Percentiles rank a stretch among this genome's conserved stretches.
phyloP scores from a whole-genome alignment of 1,140 invertebrate species.

The Caenorhabditis tropicalis region DNA sequence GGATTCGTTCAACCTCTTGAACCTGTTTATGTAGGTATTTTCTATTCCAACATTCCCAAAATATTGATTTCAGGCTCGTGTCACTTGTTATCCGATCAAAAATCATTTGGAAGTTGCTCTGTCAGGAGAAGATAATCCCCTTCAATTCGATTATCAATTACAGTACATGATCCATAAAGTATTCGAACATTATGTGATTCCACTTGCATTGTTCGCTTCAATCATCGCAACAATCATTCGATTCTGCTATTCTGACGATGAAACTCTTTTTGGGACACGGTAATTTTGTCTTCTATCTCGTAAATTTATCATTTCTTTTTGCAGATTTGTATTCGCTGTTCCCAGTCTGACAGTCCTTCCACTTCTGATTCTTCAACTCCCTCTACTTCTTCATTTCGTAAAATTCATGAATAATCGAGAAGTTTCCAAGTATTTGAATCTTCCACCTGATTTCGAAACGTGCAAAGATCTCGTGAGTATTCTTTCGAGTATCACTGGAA shows the following conservation, averaged over 20 bases:
- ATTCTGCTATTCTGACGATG: constrained; percentile 4
- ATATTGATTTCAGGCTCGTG: constrained; percentile 18
- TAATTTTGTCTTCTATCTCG: not conserved
- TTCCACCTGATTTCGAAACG: constrained; percentile 9
- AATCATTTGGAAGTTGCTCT: not conserved
- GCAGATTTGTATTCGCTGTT: constrained; percentile 46
- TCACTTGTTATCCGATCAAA: constrained; percentile 25
- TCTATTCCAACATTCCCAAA: not conserved
- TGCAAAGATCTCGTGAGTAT: constrained; percentile 37
- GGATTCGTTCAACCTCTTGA: constrained; percentile 1
- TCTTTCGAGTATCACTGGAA: constrained; percentile 24
- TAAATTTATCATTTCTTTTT: too few relatives aligned
- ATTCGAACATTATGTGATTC: constrained; percentile 20
- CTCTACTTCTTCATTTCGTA: constrained; percentile 15
- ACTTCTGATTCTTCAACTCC: constrained; percentile 16
- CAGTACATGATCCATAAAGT: constrained; percentile 14
- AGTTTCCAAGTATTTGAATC: not conserved
- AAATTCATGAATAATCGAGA: constrained; percentile 37
- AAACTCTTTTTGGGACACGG: constrained; percentile 40
- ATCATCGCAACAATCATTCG: not conserved
- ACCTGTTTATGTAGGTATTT: not conserved
- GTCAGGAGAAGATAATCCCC: constrained; percentile 16
- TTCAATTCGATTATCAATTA: constrained; percentile 27
- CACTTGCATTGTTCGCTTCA: not conserved
- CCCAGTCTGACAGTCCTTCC: constrained; percentile 40